These are phyloP conservation scores for Podarcis cretensis DNA, from an alignment of 2,113 vertebrate species.

Conservation along the genomic window DNA sequence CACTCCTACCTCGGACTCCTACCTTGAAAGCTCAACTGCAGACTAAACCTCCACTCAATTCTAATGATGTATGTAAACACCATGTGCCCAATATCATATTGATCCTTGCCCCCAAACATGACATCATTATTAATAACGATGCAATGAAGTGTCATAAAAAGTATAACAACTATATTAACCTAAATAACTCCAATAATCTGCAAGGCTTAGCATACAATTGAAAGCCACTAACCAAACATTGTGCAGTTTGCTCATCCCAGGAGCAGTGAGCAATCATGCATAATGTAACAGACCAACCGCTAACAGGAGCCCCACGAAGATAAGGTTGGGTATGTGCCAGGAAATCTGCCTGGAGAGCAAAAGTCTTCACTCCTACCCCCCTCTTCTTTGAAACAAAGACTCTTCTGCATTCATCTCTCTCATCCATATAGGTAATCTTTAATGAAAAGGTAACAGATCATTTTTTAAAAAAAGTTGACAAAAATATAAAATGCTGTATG, in stretches of 20 bases:
- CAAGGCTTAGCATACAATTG: constrained; percentile 66
- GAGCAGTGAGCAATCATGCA: constrained; percentile 57
- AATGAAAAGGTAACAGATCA: constrained; percentile 28
- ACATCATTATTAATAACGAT: constrained; percentile 68
- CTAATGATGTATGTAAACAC: constrained; percentile 62
- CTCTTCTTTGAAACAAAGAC: constrained; percentile 33
- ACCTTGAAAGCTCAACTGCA: constrained; percentile 55
- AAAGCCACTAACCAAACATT: constrained; percentile 53
- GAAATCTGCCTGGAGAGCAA: constrained; percentile 60
- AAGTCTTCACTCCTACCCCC: constrained; percentile 46
- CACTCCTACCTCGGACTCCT: constrained; percentile 13
- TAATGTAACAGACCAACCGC: constrained; percentile 54
- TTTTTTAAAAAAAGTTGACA: constrained; percentile 34
- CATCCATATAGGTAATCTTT: background rate
- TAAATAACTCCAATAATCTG: constrained; percentile 65
- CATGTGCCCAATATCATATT: constrained; percentile 44
- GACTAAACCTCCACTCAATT: constrained; percentile 52
- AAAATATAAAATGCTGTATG: constrained; percentile 25
- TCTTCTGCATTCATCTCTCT: constrained; percentile 21
- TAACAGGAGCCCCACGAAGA: constrained; percentile 59
- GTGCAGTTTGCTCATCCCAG: constrained; percentile 48
- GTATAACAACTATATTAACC: constrained; percentile 58
- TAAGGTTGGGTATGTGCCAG: constrained; percentile 58
- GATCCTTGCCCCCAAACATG: constrained; percentile 59
- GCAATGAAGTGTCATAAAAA: constrained; percentile 59